phyloP scores from a whole-genome alignment of 2,797 vertebrate genomes.

The Tapera naevia region DNA sequence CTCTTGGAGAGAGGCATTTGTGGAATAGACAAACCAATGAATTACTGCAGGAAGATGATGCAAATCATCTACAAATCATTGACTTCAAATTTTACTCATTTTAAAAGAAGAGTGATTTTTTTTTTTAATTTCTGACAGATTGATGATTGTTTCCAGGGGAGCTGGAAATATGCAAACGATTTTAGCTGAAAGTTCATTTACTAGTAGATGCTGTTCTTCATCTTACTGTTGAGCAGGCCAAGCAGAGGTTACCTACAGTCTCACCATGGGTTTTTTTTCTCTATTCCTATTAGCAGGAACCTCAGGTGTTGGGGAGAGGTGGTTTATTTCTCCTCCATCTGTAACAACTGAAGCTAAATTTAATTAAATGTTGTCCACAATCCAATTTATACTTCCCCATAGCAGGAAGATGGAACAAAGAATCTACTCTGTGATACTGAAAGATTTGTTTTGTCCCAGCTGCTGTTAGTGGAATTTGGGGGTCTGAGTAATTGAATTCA shows the following conservation, averaged over 20 bases:
- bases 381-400: constrained; percentile 26
- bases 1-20: not conserved
- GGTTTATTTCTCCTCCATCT: not conserved
- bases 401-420: constrained; percentile 6
- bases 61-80: not conserved
- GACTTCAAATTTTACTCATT: no score
- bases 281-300: not conserved
- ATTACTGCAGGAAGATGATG: not conserved
- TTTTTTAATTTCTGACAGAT: not conserved
- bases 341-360: constrained; percentile 9
- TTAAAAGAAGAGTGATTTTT: no score
- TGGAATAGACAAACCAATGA: not conserved
- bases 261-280: not conserved
- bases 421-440: not conserved
- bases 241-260: not conserved
- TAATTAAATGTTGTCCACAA: constrained; percentile 31
- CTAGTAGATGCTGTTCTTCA: not conserved
- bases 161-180: not conserved
- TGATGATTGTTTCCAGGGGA: not conserved
- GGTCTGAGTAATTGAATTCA: constrained; percentile 1
- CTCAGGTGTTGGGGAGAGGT: accelerated
- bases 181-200: not conserved
- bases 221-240: not conserved
- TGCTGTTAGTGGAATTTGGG: not conserved
- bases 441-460: constrained; percentile 24